Percentiles rank a stretch among this genome's conserved stretches.
phyloP scores from a whole-genome alignment of 92 coral and sea anemone species.

The Micromussa lordhowensis region DNA sequence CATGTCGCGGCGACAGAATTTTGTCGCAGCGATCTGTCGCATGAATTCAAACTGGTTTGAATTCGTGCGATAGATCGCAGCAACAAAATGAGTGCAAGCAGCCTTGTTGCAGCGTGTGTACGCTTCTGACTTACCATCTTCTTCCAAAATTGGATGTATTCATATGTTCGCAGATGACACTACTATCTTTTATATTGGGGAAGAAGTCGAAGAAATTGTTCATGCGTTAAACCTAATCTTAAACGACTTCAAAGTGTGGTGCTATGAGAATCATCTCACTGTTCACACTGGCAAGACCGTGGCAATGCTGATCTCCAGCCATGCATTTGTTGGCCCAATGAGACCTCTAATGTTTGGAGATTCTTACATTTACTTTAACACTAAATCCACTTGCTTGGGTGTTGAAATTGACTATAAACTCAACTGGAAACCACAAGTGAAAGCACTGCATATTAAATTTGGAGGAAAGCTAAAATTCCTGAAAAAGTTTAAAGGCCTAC shows the following conservation, averaged over 20 bases:
- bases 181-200: slow-evolving; percentile 33
- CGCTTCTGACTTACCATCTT: slow-evolving; percentile 46
- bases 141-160: slow-evolving; percentile 19
- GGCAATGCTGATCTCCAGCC: slow-evolving; percentile 44
- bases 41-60: too few species aligned
- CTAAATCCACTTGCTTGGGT: slow-evolving; percentile 43
- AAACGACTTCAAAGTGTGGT: slow-evolving; percentile 49
- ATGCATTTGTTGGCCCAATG: slow-evolving; percentile 49
- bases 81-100: too few species aligned
- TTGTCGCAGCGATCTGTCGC: too few species aligned
- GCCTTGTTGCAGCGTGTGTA: slow-evolving; percentile 16
- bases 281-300: slow-evolving; percentile 43
- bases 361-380: slow-evolving; percentile 31
- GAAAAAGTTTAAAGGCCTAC: too few species aligned
- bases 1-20: too few species aligned
- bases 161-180: slow-evolving; percentile 43
- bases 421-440: background rate
- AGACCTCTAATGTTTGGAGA: slow-evolving; percentile 38
- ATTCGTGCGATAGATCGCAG: too few species aligned
- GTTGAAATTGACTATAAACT: slow-evolving; percentile 36
- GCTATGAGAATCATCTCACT: slow-evolving; percentile 15
- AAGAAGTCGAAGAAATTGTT: slow-evolving; percentile 39
- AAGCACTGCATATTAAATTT: slow-evolving; percentile 8
- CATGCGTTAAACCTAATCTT: slow-evolving; percentile 33
- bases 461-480: too few species aligned